Evolutionary conservation across 2,888 invertebrate genomes (phyloP), one percentile per base, ranked within the genome.

Genomic region (Ornithoptera priamus): DNA sequence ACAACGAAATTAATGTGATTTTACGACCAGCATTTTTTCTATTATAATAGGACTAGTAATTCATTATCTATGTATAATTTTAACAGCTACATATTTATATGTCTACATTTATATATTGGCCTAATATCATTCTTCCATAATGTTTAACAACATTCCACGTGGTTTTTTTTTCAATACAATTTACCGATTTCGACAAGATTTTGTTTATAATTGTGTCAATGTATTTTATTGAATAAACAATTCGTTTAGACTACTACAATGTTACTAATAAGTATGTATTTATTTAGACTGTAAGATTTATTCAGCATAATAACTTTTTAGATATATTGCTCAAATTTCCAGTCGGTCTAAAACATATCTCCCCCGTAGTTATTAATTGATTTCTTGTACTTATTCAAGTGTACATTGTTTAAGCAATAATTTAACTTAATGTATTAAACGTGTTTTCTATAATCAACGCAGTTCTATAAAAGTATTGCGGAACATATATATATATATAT

Each of bases 311-410:
- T 70, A 66, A 68, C 53, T 62, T 62, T 42, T 50, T 70, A 70
- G 69, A 58, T 70, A 39, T 66, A 69, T 65, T 70, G 69, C 69
- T 70, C 69, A 70, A 70, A 22, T 62, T 65, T 65, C 39, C 66
- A 62, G 53, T 66, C 69, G 69, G 69, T 66, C 69, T 70, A 70
- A 70, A 62, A 69, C 62, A 66, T 70, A 66, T 69, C 65, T 66
- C 65, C 24, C 62, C 39, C 22, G 20, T 69, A 65, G 61, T 46
- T 62, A 39, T 39, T 39, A 65, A 20, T 65, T 65, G 50, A 17
- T 65, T 65, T 12, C 24, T 59, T 62, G 66, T 70, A 66, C 69
- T 70, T 70, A 66, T 62, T 62, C 46, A 69, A 58, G 15, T 69
- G 58, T 69, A 62, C 57, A 62, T 66, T 66, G 36, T 68, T 64